Base-by-base conservation (phyloP, 2,797 vertebrate species). In the Enteromius afrohamiltoni region DNA sequence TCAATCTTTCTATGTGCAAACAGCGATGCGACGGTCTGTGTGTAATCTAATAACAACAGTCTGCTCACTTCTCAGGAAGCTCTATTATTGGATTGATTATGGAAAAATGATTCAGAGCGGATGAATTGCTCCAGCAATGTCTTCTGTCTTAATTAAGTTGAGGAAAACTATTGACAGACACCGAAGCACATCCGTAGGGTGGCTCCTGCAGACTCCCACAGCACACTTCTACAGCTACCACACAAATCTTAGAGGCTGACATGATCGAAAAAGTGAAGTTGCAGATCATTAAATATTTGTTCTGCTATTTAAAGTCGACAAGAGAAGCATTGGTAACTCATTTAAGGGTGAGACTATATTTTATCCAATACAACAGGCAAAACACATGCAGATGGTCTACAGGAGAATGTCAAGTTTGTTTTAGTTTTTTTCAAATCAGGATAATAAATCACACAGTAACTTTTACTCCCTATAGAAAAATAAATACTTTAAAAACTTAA, bases 1-100 rank as follows among this genome's bases (percentile, higher is more conserved):
- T 77, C 75, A 62, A 62, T 77, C 81, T 77, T 53, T 77, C n/a
- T 60, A 73, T 76, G 73, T 80, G 80, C 67, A 77, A 79, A 68
- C 74, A 68, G 67, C 19, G 62, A 83, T 74, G 79, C 68, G 64
- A 67, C 26, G 21, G 34, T 75, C 67, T 55, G 13, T 77, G 75
- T 82, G 75, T 82, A 86, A 87, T 88, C 80, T 86, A 86, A 87
- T 82, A 84, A 84, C 85, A 77, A 71, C 53, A 64, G 60, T 60
- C 40, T 85, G 77, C 49, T 73, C 85, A 79, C 49, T 79, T 64
- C 51, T 79, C 79, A 75, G 81, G 78, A 88, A 47, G 68, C 69
- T 85, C 53, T 68, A 68, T 62, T 69, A 77, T 80, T 82, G 47
- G 76, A 86, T 87, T 87, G 76, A 87, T 86, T 85, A 85, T 65